Evolutionary conservation across 1,140 invertebrate species (phyloP), one percentile per base, ranked within the genome.

Genomic region (Pseudomyrmex cubaensis): DNA sequence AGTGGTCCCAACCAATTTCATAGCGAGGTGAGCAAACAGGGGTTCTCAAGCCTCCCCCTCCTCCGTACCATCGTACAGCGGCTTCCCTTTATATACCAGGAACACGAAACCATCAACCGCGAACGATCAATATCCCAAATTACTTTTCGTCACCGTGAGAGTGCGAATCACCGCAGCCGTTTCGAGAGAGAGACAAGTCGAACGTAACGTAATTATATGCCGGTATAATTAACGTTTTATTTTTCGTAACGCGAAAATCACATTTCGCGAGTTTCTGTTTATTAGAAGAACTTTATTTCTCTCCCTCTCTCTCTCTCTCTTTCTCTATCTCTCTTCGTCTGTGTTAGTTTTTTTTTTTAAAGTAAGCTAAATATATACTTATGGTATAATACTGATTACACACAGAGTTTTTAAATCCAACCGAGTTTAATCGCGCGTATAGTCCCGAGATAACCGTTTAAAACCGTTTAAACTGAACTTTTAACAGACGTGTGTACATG

Each of bases 1-100:
- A 92, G 90, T 92, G 90, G 87, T 83, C 82, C 83, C 88, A 85
- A 82, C 87, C 91, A 92, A 92, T 92, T 92, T 91, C 90, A 92
- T 90, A 91, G 87, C 69, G 84, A 90, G 87, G 74, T 90, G 90
- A 92, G 89, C 91, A 91, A 91, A 89, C 88, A 90, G 90, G 52
- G 84, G 85, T 82, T 90, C 87, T 89, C 87, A 87, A 88, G 66
- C 61, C 62, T 15, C 9, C n/a, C 46, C 63, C 63, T 35, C 8
- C 3, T 25, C 1, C 63, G n/a, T 9, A 80, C 20, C 76, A 61
- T 72, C 76, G 44, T 50, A 72, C 59, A 48, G 76, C 67, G 76
- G 66, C 67, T 72, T 61, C 67, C 86, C 64, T 78, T 78, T 84
- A 46, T 59, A 74, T 59, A 61, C 57, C 48, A 50, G 70, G 61